Evolutionary conservation across 1,140 invertebrate species (phyloP).

Genomic region (Araneus ventricosus): DNA sequence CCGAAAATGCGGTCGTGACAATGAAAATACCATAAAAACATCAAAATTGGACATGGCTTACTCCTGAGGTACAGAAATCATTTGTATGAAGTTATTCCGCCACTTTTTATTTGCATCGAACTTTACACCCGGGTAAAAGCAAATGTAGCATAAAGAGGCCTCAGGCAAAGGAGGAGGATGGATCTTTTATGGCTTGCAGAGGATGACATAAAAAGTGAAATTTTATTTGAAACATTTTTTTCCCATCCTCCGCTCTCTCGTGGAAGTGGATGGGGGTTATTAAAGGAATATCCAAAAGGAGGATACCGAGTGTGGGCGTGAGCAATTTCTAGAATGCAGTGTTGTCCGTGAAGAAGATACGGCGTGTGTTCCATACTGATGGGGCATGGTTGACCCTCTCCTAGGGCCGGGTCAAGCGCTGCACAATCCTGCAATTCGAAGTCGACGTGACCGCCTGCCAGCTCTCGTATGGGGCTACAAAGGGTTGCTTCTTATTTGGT

Average conservation of each 20-base stretch:
- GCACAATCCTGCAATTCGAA: slow-evolving; percentile 33
- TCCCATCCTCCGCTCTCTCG: background rate
- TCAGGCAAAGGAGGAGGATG: background rate
- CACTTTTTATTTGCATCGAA: too few species aligned
- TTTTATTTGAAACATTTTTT: background rate
- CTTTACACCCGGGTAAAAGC: background rate
- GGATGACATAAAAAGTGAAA: slow-evolving; percentile 33
- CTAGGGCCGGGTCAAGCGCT: slow-evolving; percentile 54
- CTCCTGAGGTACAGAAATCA: too few species aligned
- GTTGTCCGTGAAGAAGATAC: slow-evolving; percentile 42
- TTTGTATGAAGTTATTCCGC: too few species aligned
- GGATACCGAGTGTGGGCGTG: slow-evolving; percentile 42
- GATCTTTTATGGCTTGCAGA: background rate
- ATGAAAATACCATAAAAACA: too few species aligned
- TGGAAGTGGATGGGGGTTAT: background rate
- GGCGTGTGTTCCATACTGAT: slow-evolving; percentile 56
- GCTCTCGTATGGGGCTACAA: slow-evolving; percentile 27
- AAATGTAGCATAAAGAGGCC: background rate
- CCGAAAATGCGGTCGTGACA: too few species aligned
- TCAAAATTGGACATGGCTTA: too few species aligned
- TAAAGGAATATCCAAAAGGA: slow-evolving; percentile 15
- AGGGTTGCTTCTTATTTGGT: slow-evolving; percentile 13
- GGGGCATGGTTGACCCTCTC: slow-evolving; percentile 36
- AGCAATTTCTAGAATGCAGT: slow-evolving; percentile 49
- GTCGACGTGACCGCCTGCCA: slow-evolving; percentile 52